A percentile compares a stretch with the other conserved stretches of the same genome.
Evolutionary conservation across 2,888 invertebrate genomes (phyloP).

Genomic region (Cephus pulcher): DNA sequence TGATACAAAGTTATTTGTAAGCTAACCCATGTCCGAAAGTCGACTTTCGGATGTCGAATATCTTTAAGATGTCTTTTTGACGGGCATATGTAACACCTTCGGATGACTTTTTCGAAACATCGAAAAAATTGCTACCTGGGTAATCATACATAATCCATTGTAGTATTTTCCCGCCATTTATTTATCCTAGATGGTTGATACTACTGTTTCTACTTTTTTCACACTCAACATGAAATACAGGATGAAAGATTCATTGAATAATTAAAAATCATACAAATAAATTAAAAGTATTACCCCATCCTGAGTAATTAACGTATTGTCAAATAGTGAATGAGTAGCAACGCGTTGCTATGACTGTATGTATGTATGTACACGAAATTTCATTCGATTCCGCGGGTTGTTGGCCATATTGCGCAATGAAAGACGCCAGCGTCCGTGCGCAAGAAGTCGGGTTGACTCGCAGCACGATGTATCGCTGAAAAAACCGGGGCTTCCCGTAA

Average conservation of each 20-base stretch:
- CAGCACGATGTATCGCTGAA: conserved; percentile 44
- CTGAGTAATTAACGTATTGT: not conserved
- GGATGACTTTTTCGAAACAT: too few relatives aligned
- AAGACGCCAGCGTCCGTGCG: conserved; percentile 43
- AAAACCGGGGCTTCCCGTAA: conserved; percentile 11
- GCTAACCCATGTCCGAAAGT: too few relatives aligned
- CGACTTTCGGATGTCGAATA: too few relatives aligned
- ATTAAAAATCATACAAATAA: not conserved
- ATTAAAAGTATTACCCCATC: not conserved
- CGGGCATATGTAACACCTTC: too few relatives aligned
- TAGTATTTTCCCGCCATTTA: not conserved
- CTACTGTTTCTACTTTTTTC: not conserved
- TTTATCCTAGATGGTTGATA: not conserved
- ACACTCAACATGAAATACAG: not conserved
- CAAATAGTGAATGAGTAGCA: not conserved
- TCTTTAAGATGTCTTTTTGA: too few relatives aligned
- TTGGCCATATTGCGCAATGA: conserved; percentile 35
- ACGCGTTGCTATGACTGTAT: not conserved
- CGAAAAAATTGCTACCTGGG: too few relatives aligned
- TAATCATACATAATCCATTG: not conserved
- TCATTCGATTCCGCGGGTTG: not conserved
- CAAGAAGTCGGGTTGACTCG: conserved; percentile 37
- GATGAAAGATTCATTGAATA: not conserved
- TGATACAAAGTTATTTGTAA: too few relatives aligned
- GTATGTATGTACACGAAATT: not conserved